Base-by-base conservation (phyloP, 2,797 vertebrate genomes). In the Crocidura indochinensis region DNA sequence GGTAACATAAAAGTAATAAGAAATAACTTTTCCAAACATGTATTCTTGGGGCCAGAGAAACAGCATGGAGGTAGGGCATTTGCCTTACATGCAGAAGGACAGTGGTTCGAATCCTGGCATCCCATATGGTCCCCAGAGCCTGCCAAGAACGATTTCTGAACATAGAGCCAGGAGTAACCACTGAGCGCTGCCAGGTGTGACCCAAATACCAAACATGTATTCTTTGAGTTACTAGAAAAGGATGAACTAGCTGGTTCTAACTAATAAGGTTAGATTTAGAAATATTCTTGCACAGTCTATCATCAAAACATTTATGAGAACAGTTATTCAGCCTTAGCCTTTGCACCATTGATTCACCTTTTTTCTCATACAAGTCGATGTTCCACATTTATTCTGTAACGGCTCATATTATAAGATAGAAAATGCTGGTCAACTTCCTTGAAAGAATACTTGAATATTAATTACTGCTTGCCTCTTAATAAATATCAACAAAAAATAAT, bases 401-500 rank as follows among this genome's bases (percentile, higher is more conserved):
- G n/a, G 3, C 47, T 87, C 72, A 26, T 22, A 26, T 15, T 53
- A n/a, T 2, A 29, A 31, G 4, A 69, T 7, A 24, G 38, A 38
- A 86, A 69, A 74, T 10, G 1, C 27, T 68, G 31, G 38, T 29
- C 51, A 65, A 4, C 62, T 38, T 84, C 64, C 56, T 47, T 29
- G n/a, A 79, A 26, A 47, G 12, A 60, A 80, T 26, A 71, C 80
- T 68, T 51, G 19, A 29, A 79, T 92, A 72, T 80, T 91, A 86
- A 87, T 84, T 60, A 44, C 22, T 67, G 6, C 26, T 20, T 87
- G 49, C n/a, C n/a, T 91, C 89, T 73, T 51, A 91, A 53, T 82
- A 93, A 91, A 76, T 69, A 84, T 15, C 53, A 80, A 69, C 19
- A 82, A 87, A 86, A 76, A 91, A 88, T 71, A 76, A 82, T 12